Evolutionary conservation across 2,888 invertebrate species (phyloP), one percentile per base, ranked within the genome.

Genomic region (Malthinus seriepunctatus): DNA sequence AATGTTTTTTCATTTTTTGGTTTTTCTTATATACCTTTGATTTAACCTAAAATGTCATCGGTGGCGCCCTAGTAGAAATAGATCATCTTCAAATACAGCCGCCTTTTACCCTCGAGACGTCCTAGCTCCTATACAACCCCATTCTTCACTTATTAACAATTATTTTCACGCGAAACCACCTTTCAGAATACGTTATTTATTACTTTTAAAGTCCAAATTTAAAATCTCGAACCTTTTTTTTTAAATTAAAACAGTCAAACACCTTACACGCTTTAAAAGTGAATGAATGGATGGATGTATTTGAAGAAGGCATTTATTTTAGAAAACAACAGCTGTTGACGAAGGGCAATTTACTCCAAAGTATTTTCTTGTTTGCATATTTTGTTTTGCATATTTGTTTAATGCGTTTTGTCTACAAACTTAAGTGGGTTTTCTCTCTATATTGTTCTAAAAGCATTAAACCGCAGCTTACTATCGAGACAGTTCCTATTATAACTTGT

Each of bases 331-430:
- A 56, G 56, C 49, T 56, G 56, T 50, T 56, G 14, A 45, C 50
- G 56, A 56, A 44, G 50, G 56, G 44, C 44, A 56, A 56, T 56
- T 56, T 56, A 56, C 50, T 50, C 45, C 14, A 44, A 56, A 50
- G 44, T 50, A 50, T 49, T 44, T 49, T 49, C 56, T 56, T 49
- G 56, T 56, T 56, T 56, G 56, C 56, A 56, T 56, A 56, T 56
- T 42, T 56, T 56, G 56, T 38, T 58, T 58, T 58, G 52, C 58
- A 58, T 58, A 58, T 51, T 58, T 58, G 58, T 44, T 52, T 52
- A 52, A 52, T 58, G 58, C 48, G 58, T 58, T 57, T 58, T 58
- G 58, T 58, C 58, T 58, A 58, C 58, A 42, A 52, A 42, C 51
- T 42, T 23, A 23, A 23, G 23, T 23, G 23, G 23, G 23, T 23